These are phyloP conservation scores for Morelia viridis DNA, from an alignment of 2,797 vertebrate species.

Conservation along the genomic window DNA sequence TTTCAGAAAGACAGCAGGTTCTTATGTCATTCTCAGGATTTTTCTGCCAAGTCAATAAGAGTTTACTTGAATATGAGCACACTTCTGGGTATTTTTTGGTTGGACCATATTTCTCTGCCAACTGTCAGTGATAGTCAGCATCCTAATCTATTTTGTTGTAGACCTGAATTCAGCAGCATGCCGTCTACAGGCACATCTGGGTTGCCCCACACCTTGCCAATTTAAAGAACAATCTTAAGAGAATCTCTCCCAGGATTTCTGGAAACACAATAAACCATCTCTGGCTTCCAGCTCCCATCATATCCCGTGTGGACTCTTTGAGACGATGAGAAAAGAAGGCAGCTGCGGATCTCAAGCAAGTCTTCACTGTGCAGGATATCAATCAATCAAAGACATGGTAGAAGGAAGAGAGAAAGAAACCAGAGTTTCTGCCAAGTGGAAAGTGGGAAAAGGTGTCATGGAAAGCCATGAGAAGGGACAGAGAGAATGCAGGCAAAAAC, in stretches of 20 bases:
- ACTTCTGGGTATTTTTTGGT: constrained; percentile 38
- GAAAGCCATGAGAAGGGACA: neutral
- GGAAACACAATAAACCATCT: neutral
- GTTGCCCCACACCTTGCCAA: neutral
- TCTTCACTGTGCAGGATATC: neutral
- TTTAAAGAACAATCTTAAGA: neutral
- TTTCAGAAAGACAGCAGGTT: constrained; percentile 93
- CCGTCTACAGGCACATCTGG: neutral
- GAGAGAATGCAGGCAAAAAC: neutral
- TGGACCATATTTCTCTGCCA: constrained; percentile 47
- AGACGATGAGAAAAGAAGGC: neutral
- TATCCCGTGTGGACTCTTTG: neutral
- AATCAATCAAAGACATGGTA: neutral
- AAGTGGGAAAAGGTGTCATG: neutral
- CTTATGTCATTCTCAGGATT: constrained; percentile 90
- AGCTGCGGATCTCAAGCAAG: neutral
- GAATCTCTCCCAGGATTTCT: neutral
- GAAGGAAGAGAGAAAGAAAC: neutral
- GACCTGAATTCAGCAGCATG: constrained; percentile 16
- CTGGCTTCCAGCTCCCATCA: neutral
- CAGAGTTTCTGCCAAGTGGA: neutral
- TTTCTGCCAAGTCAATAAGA: constrained; percentile 77
- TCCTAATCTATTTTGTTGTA: constrained; percentile 1
- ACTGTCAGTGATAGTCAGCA: constrained; percentile 23
- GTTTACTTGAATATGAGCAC: constrained; percentile 41